A percentile compares a stretch with the other conserved stretches of the same genome.
Evolutionary conservation across 2,113 vertebrate species (phyloP).

Genomic region (Pterophyllum scalare): DNA sequence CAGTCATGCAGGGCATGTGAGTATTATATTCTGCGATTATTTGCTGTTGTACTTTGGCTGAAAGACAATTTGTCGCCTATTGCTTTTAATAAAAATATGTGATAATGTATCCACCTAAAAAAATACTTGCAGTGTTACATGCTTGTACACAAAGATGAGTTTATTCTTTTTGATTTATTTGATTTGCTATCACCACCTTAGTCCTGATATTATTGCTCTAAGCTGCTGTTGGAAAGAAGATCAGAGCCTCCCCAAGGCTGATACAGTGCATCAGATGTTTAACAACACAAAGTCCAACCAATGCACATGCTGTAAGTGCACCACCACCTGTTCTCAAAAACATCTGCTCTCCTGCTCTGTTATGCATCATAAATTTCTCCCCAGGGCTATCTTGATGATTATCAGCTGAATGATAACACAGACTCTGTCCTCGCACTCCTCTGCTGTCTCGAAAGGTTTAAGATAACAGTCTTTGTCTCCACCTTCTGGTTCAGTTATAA

Average conservation of each 20-base stretch:
- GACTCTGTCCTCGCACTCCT: background rate
- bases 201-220: background rate
- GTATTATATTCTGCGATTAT: conserved; percentile 28
- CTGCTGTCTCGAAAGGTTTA: background rate
- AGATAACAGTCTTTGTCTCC: conserved; percentile 57
- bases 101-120: background rate
- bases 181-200: background rate
- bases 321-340: background rate
- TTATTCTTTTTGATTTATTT: background rate
- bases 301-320: background rate
- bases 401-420: background rate
- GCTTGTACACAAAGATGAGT: background rate
- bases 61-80: conserved; percentile 29
- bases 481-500: conserved; percentile 48
- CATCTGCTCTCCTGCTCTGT: conserved; percentile 24
- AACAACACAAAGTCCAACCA: background rate
- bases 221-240: background rate
- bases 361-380: background rate
- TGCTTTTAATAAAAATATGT: conserved; percentile 55
- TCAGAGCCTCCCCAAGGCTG: background rate
- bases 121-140: background rate
- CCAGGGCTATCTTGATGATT: background rate
- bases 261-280: conserved; percentile 8
- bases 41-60: conserved; percentile 37
- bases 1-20: background rate